Conservation (phyloP, 2,113 vertebrate species). For the Chlamydotis undulata region DNA sequence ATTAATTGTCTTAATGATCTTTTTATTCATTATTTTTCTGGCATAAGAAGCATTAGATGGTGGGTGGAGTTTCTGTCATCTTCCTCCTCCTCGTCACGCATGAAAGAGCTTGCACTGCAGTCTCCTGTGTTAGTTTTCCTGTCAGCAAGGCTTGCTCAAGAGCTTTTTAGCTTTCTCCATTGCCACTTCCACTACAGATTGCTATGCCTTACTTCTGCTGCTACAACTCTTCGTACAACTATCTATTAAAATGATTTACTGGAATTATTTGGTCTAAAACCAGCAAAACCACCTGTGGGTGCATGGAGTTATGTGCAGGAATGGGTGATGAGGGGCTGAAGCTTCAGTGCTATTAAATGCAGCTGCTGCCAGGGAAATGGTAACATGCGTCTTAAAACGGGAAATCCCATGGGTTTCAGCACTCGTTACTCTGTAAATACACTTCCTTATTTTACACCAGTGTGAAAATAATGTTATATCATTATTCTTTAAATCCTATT, state of each 20-base stretch:
- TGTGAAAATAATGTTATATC: not conserved
- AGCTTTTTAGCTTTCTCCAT: not conserved
- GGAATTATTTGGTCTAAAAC: not conserved
- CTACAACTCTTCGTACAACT: not conserved
- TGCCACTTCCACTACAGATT: not conserved
- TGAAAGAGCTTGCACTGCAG: rapidly evolving
- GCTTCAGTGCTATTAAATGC: not conserved
- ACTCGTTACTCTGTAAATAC: not conserved
- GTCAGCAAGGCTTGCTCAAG: not conserved
- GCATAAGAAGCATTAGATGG: not conserved
- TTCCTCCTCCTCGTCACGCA: not conserved
- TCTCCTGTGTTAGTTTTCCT: not conserved
- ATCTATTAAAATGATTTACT: rapidly evolving
- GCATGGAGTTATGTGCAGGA: not conserved
- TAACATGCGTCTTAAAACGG: not conserved
- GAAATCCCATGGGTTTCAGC: not conserved
- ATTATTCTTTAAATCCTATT: not conserved
- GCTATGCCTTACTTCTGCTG: not conserved
- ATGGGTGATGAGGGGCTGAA: not conserved
- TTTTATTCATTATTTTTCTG: not conserved
- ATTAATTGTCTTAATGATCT: not conserved
- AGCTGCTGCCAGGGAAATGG: not conserved
- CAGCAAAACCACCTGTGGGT: not conserved
- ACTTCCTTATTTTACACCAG: not conserved
- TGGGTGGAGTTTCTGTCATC: not conserved